Conservation (phyloP, 2,797 vertebrate species). For the Cirrhinus mrigala region DNA sequence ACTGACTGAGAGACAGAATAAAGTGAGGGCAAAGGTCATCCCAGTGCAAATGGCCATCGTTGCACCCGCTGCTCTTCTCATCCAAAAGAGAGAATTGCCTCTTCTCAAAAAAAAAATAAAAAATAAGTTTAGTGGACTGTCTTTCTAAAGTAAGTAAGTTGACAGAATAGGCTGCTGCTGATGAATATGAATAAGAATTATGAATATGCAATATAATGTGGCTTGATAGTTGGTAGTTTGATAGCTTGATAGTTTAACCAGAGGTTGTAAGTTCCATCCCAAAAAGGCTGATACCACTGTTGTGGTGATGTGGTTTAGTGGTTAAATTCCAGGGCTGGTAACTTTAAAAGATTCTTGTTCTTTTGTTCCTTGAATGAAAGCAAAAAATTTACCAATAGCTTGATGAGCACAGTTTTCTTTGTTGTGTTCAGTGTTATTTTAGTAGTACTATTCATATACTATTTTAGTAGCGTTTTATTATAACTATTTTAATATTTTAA, state of each 20-base stretch:
- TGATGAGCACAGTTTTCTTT: too few species aligned
- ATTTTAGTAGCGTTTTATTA: too few species aligned
- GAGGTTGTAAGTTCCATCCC: not conserved
- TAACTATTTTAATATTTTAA: too few species aligned
- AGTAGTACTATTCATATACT: too few species aligned
- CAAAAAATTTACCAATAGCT: too few species aligned
- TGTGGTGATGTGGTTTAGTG: not conserved
- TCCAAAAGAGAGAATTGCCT: constrained; percentile 26
- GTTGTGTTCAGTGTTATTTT: too few species aligned
- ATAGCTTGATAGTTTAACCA: not conserved
- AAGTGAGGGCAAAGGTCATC: constrained; percentile 21
- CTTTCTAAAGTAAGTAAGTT: not conserved
- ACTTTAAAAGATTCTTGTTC: too few species aligned
- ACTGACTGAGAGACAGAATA: constrained; percentile 34
- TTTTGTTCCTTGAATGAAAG: too few species aligned
- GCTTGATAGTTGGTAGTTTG: not conserved
- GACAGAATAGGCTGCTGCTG: not conserved
- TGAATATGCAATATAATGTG: too few species aligned
- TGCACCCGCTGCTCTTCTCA: not conserved
- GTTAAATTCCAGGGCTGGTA: not conserved
- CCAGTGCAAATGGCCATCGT: constrained; percentile 1
- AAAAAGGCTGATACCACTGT: not conserved
- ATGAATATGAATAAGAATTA: not conserved
- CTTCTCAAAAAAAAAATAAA: not conserved
- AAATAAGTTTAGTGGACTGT: not conserved